Conservation (phyloP, 2,888 invertebrate genomes). For the Adelphocoris suturalis region DNA sequence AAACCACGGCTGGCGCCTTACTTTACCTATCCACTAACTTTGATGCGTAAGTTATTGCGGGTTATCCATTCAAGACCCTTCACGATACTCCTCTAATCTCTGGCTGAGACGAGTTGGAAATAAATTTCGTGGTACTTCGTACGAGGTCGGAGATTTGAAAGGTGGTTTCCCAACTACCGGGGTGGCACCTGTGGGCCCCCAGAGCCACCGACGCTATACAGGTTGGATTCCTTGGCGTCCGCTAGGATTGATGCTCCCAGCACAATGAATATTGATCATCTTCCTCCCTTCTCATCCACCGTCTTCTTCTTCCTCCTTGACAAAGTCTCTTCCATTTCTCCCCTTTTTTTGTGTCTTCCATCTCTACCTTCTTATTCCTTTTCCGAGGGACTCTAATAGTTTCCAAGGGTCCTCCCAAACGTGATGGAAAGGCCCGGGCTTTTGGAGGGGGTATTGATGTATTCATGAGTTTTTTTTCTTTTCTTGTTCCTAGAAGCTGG, state of each 20-base stretch:
- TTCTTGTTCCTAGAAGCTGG: conserved; percentile 41
- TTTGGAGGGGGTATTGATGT: conserved; percentile 49
- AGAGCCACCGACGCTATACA: not conserved
- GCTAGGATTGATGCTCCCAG: conserved; percentile 59
- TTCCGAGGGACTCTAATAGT: conserved; percentile 25
- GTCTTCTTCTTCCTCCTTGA: conserved; percentile 53
- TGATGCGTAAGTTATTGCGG: too few species aligned
- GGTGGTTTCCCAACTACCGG: conserved; percentile 46
- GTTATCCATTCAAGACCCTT: too few species aligned
- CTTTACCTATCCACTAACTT: too few species aligned
- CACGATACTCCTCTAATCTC: not conserved
- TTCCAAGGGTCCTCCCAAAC: conserved; percentile 29
- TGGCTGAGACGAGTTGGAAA: not conserved
- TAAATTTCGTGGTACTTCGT: conserved; percentile 16
- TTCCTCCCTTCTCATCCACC: conserved; percentile 21
- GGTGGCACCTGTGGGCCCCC: not conserved
- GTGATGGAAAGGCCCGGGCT: conserved; percentile 9
- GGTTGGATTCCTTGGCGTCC: conserved; percentile 61
- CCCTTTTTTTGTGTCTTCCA: conserved; percentile 28
- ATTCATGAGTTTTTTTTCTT: conserved; percentile 57
- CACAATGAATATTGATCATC: conserved; percentile 67
- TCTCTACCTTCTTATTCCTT: conserved; percentile 30
- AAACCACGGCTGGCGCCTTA: too few species aligned
- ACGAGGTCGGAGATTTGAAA: not conserved
- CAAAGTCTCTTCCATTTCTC: conserved; percentile 48